Base-by-base conservation (phyloP, 2,113 vertebrate genomes). In the Strigops habroptila region DNA sequence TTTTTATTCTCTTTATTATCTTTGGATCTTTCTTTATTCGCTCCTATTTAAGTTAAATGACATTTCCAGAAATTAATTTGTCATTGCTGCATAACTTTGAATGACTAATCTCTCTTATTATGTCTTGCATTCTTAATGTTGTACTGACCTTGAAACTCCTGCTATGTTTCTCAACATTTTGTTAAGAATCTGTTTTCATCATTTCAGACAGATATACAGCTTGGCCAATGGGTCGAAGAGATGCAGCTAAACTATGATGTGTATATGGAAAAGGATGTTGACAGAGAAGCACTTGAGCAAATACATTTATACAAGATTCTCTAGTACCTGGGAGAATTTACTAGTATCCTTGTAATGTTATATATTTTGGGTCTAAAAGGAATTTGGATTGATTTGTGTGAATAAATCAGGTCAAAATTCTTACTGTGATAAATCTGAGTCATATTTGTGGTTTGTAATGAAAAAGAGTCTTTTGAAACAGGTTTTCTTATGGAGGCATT, bases 271-370 rank as follows among this genome's bases (percentile, higher is more conserved):
- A 96, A 96, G 90, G 98, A 99, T 74, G 68, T 90, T 35, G 99
- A 99, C 97, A 96, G 95, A 59, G 98, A 99, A 74, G 97, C 98
- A 5, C 98, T 99, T 7, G 95, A 98, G 95, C 98, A 99, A 97
- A 99, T 99, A 95, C 99, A 99, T 96, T 98, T 99, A n/a, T 99
- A 99, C 95, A 98, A 94, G 63, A 98, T 99, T 95, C 92, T 98
- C 19, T 99, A 98, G 97, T 37, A 63, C 52, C 48, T 81, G 87
- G 49, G 85, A 81, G 91, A 48, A 69, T 52, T 59, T 90, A 33
- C 24, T 93, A 63, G 44, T 97, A 86, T 82, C 67, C 27, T 84
- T 94, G 43, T 82, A 65, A 49, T 71, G 74, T 6, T 22, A 22
- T 15, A 2, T 75, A 74, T 63, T 81, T 86, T 90, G 15, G 10